These are phyloP conservation scores for Synodontis membranacea DNA, from an alignment of 2,113 vertebrate genomes.

Conservation along the genomic window DNA sequence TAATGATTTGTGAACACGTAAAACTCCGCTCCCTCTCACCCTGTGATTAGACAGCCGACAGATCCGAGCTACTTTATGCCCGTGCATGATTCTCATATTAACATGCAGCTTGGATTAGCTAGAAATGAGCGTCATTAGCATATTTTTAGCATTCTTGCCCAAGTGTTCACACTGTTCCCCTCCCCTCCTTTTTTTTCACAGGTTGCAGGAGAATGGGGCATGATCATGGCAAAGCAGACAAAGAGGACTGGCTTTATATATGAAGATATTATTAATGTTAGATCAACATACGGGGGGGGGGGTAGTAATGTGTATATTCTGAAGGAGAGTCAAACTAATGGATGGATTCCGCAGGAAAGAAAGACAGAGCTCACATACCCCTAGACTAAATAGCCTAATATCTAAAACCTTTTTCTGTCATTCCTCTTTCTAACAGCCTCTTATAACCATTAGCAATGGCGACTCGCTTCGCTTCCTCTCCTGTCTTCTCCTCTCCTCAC, in stretches of 20 bases:
- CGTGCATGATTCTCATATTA: constrained; percentile 21
- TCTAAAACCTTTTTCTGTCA: constrained; percentile 12
- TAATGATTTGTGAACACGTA: constrained; percentile 13
- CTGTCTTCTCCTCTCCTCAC: constrained; percentile 1
- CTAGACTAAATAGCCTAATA: constrained; percentile 59
- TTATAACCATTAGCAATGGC: background rate
- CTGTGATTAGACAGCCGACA: background rate
- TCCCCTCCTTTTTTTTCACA: background rate
- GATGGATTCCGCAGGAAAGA: background rate
- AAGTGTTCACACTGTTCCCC: background rate
- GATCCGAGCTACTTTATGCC: constrained; percentile 13
- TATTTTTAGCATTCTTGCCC: constrained; percentile 2
- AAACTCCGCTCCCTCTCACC: background rate
- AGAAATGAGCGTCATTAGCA: constrained; percentile 16
- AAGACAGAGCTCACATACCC: constrained; percentile 59
- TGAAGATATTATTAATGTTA: background rate
- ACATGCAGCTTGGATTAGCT: constrained; percentile 31
- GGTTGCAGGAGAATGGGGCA: constrained; percentile 4
- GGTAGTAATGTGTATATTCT: background rate
- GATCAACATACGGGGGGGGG: background rate
- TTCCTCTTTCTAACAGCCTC: background rate
- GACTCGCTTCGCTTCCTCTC: constrained; percentile 18
- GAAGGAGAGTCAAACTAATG: background rate
- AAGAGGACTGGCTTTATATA: background rate
- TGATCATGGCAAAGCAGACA: background rate